These are phyloP conservation scores for Propsilocerus akamusi DNA, from an alignment of 1,140 invertebrate species.

Conservation along the genomic window DNA sequence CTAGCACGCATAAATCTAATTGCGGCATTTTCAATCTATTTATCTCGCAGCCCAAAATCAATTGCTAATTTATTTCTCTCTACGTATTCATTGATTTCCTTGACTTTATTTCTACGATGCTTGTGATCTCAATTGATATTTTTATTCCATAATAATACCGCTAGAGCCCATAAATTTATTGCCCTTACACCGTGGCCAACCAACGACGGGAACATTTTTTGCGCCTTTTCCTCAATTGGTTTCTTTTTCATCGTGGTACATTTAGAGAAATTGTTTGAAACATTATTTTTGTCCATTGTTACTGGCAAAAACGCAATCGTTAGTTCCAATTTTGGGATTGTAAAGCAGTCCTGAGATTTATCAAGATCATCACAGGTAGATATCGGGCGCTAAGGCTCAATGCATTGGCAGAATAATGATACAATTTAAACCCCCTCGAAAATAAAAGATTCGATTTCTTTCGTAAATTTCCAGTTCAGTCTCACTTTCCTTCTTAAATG, in stretches of 20 bases:
- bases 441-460: too few relatives aligned
- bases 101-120: conserved; percentile 4
- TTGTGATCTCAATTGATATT: conserved; percentile 1
- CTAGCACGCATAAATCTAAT: too few relatives aligned
- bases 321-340: neutral
- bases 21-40: too few relatives aligned
- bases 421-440: neutral
- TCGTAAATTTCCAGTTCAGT: too few relatives aligned
- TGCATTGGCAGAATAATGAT: too few relatives aligned
- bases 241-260: too few relatives aligned
- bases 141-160: conserved; percentile 2
- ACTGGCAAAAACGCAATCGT: neutral
- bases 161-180: conserved; percentile 1
- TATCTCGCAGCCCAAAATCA: conserved; percentile 1
- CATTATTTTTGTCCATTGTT: too few relatives aligned
- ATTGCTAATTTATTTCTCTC: conserved; percentile 1
- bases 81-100: neutral
- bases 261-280: too few relatives aligned
- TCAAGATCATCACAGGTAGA: conserved; percentile 3
- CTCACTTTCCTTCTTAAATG: neutral
- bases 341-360: neutral
- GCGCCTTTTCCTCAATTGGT: too few relatives aligned
- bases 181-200: too few relatives aligned
- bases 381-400: neutral
- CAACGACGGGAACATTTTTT: too few relatives aligned